These are phyloP conservation scores for Tuberolachnus salignus DNA, from an alignment of 2,888 invertebrate genomes.

Conservation along the genomic window DNA sequence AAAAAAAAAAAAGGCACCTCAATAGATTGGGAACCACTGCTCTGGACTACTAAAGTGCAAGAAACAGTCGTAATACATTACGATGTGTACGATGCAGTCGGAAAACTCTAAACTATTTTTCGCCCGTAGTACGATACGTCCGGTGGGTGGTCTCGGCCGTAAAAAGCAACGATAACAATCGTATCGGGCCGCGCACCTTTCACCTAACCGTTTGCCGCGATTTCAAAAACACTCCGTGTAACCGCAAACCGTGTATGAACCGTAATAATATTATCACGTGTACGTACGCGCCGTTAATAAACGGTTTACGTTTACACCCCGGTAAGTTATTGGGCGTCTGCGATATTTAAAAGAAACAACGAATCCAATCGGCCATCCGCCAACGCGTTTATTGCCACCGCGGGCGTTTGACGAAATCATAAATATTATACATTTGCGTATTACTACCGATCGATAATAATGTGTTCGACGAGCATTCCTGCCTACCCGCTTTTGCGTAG, in stretches of 20 bases:
- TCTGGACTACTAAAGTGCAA: too few relatives aligned
- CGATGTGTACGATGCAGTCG: not conserved
- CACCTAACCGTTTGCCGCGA: not conserved
- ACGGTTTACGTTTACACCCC: not conserved
- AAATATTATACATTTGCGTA: too few relatives aligned
- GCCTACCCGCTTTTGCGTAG: too few relatives aligned
- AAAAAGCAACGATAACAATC: conserved; percentile 15
- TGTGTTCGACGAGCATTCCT: too few relatives aligned
- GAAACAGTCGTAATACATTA: not conserved
- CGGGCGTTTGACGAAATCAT: too few relatives aligned
- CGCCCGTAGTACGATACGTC: not conserved
- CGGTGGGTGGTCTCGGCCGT: conserved; percentile 12
- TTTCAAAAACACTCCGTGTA: conserved; percentile 5
- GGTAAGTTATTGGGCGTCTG: not conserved
- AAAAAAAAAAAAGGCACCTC: too few relatives aligned
- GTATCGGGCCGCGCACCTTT: conserved; percentile 5
- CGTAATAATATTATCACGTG: not conserved
- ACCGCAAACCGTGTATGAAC: too few relatives aligned
- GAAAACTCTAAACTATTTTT: not conserved
- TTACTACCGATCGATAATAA: too few relatives aligned
- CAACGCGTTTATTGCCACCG: too few relatives aligned
- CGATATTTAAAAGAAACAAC: not conserved
- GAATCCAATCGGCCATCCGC: too few relatives aligned
- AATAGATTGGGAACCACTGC: not conserved
- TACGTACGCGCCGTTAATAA: not conserved